Evolutionary conservation across 2,888 invertebrate species (phyloP).

Genomic region (Lymantria dispar): DNA sequence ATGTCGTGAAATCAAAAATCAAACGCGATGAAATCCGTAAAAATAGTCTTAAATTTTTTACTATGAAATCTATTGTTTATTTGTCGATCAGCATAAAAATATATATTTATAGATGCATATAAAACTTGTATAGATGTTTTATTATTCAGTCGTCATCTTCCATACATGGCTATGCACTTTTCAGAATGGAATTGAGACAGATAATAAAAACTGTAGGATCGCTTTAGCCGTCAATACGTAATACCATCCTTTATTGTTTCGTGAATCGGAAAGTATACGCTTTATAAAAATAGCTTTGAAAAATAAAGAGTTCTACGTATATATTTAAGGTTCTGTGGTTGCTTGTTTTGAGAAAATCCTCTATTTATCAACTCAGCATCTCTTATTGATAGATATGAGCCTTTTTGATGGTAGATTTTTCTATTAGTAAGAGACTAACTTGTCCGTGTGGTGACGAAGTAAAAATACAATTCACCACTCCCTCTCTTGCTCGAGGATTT

Average conservation of each 20-base stretch:
- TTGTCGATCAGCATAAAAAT: slow-evolving; percentile 10
- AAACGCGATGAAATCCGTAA: too few relatives aligned
- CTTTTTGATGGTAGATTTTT: too few relatives aligned
- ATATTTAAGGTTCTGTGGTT: too few relatives aligned
- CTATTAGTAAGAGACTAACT: too few relatives aligned
- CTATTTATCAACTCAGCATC: too few relatives aligned
- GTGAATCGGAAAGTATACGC: slow-evolving; percentile 23
- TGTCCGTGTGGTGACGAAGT: too few relatives aligned
- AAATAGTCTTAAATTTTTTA: too few relatives aligned
- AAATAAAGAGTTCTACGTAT: slow-evolving; percentile 2
- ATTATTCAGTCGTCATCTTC: slow-evolving; percentile 56
- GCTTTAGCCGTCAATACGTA: slow-evolving; percentile 47
- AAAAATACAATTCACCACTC: too few relatives aligned
- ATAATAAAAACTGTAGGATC: slow-evolving; percentile 64
- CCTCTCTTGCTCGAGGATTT: too few relatives aligned
- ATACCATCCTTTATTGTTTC: slow-evolving; percentile 35
- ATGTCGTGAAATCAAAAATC: too few relatives aligned
- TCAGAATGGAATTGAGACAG: slow-evolving; percentile 46
- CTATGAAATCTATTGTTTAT: slow-evolving; percentile 1
- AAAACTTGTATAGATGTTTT: slow-evolving; percentile 63
- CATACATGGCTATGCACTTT: slow-evolving; percentile 68
- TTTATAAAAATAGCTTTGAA: slow-evolving; percentile 22
- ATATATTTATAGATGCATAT: slow-evolving; percentile 28
- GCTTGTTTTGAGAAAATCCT: too few relatives aligned
- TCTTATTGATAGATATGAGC: too few relatives aligned